Evolutionary conservation across 2,113 vertebrate genomes (phyloP).

Genomic region (Suricata suricatta): DNA sequence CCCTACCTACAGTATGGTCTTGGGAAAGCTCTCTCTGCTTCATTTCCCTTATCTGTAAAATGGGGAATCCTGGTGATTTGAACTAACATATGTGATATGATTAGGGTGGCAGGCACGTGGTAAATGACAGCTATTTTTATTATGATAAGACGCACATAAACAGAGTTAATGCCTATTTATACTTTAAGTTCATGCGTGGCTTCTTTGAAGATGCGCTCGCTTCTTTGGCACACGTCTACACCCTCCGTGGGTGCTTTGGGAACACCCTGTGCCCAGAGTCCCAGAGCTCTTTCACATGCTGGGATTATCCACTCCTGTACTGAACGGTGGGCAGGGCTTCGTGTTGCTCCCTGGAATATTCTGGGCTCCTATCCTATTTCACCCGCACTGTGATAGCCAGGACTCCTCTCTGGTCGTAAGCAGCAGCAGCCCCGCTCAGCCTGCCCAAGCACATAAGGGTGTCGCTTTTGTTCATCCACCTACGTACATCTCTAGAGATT

Average conservation of each 20-base stretch:
- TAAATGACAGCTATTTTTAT: neutral
- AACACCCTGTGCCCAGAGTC: neutral
- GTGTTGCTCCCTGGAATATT: fast-evolving
- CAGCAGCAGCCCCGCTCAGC: neutral
- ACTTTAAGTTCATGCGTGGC: neutral
- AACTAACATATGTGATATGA: neutral
- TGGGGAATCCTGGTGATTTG: neutral
- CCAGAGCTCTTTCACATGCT: too few species aligned
- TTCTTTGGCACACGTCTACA: neutral
- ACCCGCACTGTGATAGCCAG: fast-evolving
- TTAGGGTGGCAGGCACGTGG: neutral
- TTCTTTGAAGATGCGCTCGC: neutral
- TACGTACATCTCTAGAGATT: too few species aligned
- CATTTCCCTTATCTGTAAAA: neutral
- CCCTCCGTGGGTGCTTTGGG: neutral
- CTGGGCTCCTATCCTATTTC: neutral
- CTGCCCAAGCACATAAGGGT: neutral
- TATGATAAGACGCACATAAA: neutral
- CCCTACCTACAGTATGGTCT: neutral
- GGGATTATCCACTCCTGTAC: neutral
- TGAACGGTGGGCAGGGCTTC: neutral
- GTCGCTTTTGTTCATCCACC: fast-evolving
- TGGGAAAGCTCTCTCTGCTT: neutral
- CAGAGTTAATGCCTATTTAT: neutral
- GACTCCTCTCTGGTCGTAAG: neutral